phyloP scores from a whole-genome alignment of 2,797 vertebrate genomes.

The Gymnodraco acuticeps region DNA sequence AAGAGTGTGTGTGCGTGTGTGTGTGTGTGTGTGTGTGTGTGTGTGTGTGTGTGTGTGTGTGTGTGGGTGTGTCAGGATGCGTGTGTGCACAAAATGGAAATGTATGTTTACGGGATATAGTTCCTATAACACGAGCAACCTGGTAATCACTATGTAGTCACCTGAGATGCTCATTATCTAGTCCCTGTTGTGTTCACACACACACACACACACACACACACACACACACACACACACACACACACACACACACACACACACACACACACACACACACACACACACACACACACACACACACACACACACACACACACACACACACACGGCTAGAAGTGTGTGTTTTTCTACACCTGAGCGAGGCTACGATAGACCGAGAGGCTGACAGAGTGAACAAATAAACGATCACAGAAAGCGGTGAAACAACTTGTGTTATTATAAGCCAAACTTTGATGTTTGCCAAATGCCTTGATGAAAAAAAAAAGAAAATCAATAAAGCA shows the following conservation, averaged over 20 bases:
- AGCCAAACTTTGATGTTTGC: slow-evolving; percentile 59
- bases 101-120: slow-evolving; percentile 73
- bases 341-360: slow-evolving; percentile 57
- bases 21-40: slow-evolving; percentile 37
- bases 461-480: slow-evolving; percentile 46
- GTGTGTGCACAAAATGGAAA: slow-evolving; percentile 52
- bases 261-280: slow-evolving; percentile 4
- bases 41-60: slow-evolving; percentile 45
- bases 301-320: slow-evolving; percentile 1
- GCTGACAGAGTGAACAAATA: slow-evolving; percentile 29
- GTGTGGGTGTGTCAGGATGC: slow-evolving; percentile 27
- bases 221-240: slow-evolving; percentile 13
- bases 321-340: slow-evolving; percentile 36
- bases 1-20: slow-evolving; percentile 68
- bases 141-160: slow-evolving; percentile 83
- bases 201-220: slow-evolving; percentile 26
- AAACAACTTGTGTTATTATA: slow-evolving; percentile 56
- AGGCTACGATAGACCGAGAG: slow-evolving; percentile 24
- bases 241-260: slow-evolving; percentile 23
- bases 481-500: slow-evolving; percentile 65
- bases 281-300: slow-evolving; percentile 25
- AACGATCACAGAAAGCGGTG: slow-evolving; percentile 48
- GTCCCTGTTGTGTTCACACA: slow-evolving; percentile 44
- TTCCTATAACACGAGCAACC: slow-evolving; percentile 74
- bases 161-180: slow-evolving; percentile 82